Conservation (phyloP, 1,140 invertebrate species). For the Neoseiulus cucumeris region DNA sequence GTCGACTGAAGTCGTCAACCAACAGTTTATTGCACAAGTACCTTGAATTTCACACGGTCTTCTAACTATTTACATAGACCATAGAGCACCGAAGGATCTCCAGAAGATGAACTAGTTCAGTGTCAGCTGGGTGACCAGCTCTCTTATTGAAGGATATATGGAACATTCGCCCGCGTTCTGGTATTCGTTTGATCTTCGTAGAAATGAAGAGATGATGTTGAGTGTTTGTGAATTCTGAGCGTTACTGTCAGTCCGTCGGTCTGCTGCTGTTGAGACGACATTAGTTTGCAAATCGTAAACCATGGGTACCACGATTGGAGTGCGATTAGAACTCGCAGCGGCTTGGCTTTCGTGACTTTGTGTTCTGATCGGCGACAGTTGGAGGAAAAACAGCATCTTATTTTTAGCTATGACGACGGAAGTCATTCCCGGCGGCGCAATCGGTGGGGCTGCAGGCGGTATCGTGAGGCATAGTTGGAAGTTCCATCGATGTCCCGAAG, state of each 20-base stretch:
- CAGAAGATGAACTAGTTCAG: too few relatives aligned
- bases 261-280: conserved; percentile 58
- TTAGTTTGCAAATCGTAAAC: conserved; percentile 70
- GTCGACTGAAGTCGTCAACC: too few relatives aligned
- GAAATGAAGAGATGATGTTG: not conserved
- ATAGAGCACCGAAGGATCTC: too few relatives aligned
- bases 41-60: too few relatives aligned
- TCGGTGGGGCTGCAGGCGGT: conserved; percentile 57
- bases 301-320: conserved; percentile 55
- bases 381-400: conserved; percentile 71
- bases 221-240: not conserved
- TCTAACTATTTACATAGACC: too few relatives aligned
- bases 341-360: too few relatives aligned
- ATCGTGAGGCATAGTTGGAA: conserved; percentile 74
- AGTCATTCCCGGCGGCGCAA: conserved; percentile 61
- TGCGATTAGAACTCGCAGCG: too few relatives aligned
- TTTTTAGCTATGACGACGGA: conserved; percentile 57
- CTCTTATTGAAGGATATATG: not conserved
- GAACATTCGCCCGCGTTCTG: conserved; percentile 2
- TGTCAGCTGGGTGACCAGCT: not conserved
- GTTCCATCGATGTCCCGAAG: conserved; percentile 51
- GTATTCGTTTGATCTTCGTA: not conserved
- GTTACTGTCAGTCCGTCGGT: conserved; percentile 27
- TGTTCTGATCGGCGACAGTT: not conserved
- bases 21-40: too few relatives aligned